Conservation (phyloP, 2,113 vertebrate genomes). For the Amblyornis subalaris region DNA sequence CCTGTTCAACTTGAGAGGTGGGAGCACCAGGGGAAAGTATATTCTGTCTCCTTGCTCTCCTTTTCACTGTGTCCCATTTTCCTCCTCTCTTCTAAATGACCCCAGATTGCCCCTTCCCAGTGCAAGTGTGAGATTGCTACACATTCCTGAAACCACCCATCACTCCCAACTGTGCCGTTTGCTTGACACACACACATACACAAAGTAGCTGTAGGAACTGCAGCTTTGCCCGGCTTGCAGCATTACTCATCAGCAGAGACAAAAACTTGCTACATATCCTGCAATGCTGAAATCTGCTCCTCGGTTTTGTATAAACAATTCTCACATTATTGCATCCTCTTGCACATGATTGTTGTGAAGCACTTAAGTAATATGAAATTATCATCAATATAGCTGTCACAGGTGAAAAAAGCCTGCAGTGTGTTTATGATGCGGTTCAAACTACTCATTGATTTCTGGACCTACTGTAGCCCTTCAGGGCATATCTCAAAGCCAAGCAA, state of each 20-base stretch:
- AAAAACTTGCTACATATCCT: slow-evolving; percentile 9
- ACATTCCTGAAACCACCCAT: neutral
- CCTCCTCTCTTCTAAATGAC: neutral
- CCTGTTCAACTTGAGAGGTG: neutral
- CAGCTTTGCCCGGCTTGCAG: slow-evolving; percentile 59
- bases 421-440: slow-evolving; percentile 26
- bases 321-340: slow-evolving; percentile 53
- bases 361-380: slow-evolving; percentile 52
- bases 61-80: neutral
- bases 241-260: neutral
- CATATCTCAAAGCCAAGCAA: neutral
- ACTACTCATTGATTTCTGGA: slow-evolving; percentile 25
- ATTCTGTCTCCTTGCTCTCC: neutral
- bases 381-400: slow-evolving; percentile 38
- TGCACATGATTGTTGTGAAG: slow-evolving; percentile 58
- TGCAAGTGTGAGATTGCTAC: neutral
- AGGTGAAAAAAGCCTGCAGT: slow-evolving; percentile 34
- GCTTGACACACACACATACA: neutral
- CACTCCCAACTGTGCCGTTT: slow-evolving; percentile 10
- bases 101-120: neutral
- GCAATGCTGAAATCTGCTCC: slow-evolving; percentile 38
- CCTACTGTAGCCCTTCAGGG: slow-evolving; percentile 30
- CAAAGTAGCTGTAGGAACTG: slow-evolving; percentile 7
- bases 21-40: neutral
- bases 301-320: slow-evolving; percentile 58